Evolutionary conservation across 2,888 invertebrate species (phyloP).

Genomic region (Strigamia transsilvanica): DNA sequence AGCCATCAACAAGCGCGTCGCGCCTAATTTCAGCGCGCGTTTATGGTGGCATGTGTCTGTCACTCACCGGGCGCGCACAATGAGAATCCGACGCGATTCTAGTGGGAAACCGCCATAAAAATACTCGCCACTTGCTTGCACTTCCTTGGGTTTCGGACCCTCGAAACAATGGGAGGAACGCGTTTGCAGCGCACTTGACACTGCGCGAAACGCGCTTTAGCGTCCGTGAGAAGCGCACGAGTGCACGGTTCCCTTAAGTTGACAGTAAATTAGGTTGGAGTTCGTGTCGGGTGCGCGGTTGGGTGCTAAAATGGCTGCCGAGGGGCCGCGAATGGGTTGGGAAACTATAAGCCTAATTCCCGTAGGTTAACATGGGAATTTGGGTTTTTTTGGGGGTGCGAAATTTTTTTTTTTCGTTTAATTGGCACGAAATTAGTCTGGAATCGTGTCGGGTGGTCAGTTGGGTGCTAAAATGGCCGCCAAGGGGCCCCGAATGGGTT

Average conservation of each 20-base stretch:
- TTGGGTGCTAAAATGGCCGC: no score
- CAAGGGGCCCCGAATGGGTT: no score
- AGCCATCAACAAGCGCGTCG: conserved; percentile 15
- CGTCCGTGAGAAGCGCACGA: not conserved
- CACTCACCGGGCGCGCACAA: not conserved
- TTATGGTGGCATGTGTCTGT: conserved; percentile 42
- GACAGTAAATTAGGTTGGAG: no score
- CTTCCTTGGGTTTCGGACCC: not conserved
- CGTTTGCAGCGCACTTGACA: not conserved
- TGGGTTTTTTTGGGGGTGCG: no score
- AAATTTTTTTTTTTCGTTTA: no score
- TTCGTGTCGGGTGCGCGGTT: no score
- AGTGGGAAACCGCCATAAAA: conserved; percentile 37
- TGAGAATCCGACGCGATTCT: not conserved
- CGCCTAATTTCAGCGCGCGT: conserved; percentile 22
- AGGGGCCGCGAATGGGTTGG: no score
- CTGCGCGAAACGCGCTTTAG: not conserved
- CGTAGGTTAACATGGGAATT: no score
- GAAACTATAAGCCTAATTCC: no score
- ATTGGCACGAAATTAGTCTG: no score
- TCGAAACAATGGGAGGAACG: not conserved
- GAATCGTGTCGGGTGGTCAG: no score
- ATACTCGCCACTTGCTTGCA: not conserved
- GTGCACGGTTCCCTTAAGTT: not conserved
- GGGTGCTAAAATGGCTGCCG: no score